Base-by-base conservation (phyloP, 2,113 vertebrate genomes). In the Strix uralensis region DNA sequence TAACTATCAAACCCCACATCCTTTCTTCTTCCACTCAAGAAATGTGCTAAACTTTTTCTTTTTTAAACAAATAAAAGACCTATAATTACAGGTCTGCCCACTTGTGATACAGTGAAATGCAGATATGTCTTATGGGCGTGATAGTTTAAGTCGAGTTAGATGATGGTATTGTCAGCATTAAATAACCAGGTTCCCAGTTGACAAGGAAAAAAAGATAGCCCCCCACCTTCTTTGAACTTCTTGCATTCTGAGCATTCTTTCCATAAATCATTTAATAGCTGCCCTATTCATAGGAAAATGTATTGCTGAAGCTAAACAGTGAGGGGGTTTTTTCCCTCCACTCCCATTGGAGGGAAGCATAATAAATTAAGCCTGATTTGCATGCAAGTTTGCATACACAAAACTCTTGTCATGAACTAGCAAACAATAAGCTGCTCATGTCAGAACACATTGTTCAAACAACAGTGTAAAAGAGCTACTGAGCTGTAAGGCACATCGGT, bases 351-450 rank as follows among this genome's bases (percentile, higher is more conserved):
- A 95, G 67, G 51, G 27, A 84, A 90, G 62, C 46, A 62, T 73
- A 85, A 86, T 91, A 90, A 95, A 97, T 95, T 54, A 63, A 88
- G 34, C 32, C 86, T 54, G 36, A 86, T 97, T 97, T 98, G 97
- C 97, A 93, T 98, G 58, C 40, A 74, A 26, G 84, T 97, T 97
- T 97, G 96, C 97, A 98, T 98, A 91, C 40, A 81, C 66, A 93
- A 92, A 92, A 52, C 70, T 84, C 81, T 89, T 92, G 89, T 91
- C 90, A 73, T 51, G 91, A 95, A 23, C 32, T 52, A 84, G 74
- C 67, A 90, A 96, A 96, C 75, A 96, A 57, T 70, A 84, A 86
- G 26, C 81, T 94, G 40, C 72, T 94, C 62, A 12, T 87, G 84
- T 91, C 89, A 87, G 89, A 87, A 92, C 81, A 77, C 40, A 36